phyloP scores from a whole-genome alignment of 2,797 vertebrate species.

The Anguilla anguilla region DNA sequence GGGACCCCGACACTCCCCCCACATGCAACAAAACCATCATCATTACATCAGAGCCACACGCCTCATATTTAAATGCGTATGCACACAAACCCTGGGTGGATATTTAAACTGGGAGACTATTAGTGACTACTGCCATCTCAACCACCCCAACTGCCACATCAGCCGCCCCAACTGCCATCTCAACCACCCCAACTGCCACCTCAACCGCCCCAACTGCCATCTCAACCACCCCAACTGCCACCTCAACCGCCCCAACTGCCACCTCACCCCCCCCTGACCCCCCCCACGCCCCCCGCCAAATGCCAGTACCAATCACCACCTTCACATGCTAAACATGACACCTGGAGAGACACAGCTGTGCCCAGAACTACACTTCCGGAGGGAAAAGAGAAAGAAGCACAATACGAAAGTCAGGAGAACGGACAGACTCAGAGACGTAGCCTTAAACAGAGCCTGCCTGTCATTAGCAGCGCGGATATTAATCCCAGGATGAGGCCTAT shows the following conservation, averaged over 20 bases:
- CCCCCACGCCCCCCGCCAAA: not conserved
- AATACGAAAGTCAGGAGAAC: slow-evolving; percentile 10
- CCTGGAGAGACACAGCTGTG: not conserved
- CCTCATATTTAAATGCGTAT: slow-evolving; percentile 55
- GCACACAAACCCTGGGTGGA: slow-evolving; percentile 50
- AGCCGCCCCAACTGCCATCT: slow-evolving; percentile 53
- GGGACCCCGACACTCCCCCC: slow-evolving; percentile 39
- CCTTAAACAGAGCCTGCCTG: slow-evolving; percentile 23
- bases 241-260: slow-evolving; percentile 31
- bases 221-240: slow-evolving; percentile 29
- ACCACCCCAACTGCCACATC: slow-evolving; percentile 38
- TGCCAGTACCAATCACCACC: not conserved
- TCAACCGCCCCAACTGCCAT: slow-evolving; percentile 17
- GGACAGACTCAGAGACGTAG: slow-evolving; percentile 6
- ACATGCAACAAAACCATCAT: slow-evolving; percentile 58
- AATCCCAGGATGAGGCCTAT: slow-evolving; percentile 45
- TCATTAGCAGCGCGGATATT: slow-evolving; percentile 34
- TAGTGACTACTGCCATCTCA: slow-evolving; percentile 14
- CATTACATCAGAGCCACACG: slow-evolving; percentile 70
- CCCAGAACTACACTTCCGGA: not conserved
- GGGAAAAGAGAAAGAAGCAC: not conserved
- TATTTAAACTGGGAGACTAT: slow-evolving; percentile 15
- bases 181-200: not conserved
- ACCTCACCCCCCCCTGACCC: not conserved
- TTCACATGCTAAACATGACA: not conserved